A percentile compares a stretch with the other conserved stretches of the same genome.
Conservation (phyloP, 1,140 invertebrate species). For the Diplogasteroides magnus region DNA sequence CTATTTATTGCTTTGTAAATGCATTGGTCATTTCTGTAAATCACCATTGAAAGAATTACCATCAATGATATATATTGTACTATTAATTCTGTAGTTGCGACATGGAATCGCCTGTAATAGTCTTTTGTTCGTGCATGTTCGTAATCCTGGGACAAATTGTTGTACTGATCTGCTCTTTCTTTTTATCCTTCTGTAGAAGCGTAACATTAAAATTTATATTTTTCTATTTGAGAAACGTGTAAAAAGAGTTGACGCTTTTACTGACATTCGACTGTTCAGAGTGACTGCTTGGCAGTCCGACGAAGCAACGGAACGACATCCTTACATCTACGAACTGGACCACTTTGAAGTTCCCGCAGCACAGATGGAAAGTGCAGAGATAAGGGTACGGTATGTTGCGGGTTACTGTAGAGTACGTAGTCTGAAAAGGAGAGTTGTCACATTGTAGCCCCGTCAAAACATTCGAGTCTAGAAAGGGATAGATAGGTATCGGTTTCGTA, state of each 20-base stretch:
- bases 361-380: slow-evolving; percentile 23
- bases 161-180: too few relatives aligned
- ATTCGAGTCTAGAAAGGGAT: slow-evolving; percentile 31
- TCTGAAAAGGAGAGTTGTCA: background rate
- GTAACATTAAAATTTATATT: background rate
- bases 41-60: too few relatives aligned
- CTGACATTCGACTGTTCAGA: background rate
- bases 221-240: background rate
- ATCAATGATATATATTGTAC: too few relatives aligned
- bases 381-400: slow-evolving; percentile 55
- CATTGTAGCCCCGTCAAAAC: background rate
- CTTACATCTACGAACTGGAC: slow-evolving; percentile 80
- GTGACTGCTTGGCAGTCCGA: background rate
- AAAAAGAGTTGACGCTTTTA: too few relatives aligned
- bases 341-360: slow-evolving; percentile 51
- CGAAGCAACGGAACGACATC: slow-evolving; percentile 62
- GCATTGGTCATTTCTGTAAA: too few relatives aligned
- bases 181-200: background rate
- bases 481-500: background rate
- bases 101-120: too few relatives aligned
- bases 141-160: too few relatives aligned
- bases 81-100: too few relatives aligned
- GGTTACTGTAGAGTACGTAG: too few relatives aligned
- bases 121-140: too few relatives aligned
- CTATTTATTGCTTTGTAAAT: too few relatives aligned